These are phyloP conservation scores for Ctenodactylus gundi DNA, from an alignment of 2,113 vertebrate genomes.

Conservation along the genomic window DNA sequence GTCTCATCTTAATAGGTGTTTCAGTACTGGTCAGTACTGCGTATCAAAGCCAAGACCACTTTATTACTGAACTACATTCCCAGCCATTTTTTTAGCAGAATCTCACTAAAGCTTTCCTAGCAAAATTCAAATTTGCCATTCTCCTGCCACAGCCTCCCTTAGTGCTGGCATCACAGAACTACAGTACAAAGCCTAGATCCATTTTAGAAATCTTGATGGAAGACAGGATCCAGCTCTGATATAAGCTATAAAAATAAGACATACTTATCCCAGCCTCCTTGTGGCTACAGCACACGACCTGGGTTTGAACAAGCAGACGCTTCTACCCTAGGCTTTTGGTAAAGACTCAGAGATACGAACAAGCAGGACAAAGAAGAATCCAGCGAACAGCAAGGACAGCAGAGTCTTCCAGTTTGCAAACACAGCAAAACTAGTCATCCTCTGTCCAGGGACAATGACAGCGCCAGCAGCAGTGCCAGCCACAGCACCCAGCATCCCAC, in stretches of 20 bases:
- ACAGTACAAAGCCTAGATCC: too few species aligned
- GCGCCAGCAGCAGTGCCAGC: neutral
- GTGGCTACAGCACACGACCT: neutral
- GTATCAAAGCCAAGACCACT: too few species aligned
- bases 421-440: neutral
- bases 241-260: neutral
- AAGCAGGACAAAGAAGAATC: neutral
- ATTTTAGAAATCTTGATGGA: neutral
- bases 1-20: too few species aligned
- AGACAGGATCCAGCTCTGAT: neutral
- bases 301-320: neutral
- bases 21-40: too few species aligned
- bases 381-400: neutral
- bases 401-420: conserved; percentile 17
- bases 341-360: neutral
- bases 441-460: too few species aligned
- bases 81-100: too few species aligned
- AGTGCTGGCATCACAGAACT: too few species aligned
- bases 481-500: neutral
- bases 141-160: too few species aligned
- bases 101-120: too few species aligned
- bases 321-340: neutral
- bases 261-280: neutral
- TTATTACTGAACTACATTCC: too few species aligned
- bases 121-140: too few species aligned